These are phyloP conservation scores for Solenodon paradoxus DNA, from an alignment of 2,113 vertebrate species.

Conservation along the genomic window DNA sequence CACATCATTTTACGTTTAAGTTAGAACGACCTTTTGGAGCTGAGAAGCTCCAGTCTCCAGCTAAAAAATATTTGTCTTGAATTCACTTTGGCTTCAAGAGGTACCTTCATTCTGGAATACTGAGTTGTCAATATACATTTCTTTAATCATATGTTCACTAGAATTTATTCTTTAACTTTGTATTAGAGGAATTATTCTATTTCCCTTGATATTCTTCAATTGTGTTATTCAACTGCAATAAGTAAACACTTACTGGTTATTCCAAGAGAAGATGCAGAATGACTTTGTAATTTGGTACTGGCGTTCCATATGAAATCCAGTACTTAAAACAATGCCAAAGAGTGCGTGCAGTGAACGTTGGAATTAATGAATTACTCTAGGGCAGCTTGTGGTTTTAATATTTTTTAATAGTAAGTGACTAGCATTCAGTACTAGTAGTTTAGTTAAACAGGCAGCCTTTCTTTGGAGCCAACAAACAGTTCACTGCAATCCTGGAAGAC, in stretches of 20 bases:
- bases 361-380: constrained; percentile 36
- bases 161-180: not conserved
- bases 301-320: not conserved
- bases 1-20: not conserved
- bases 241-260: not conserved
- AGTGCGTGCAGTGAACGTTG: not conserved
- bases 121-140: not conserved
- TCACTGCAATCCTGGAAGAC: constrained; percentile 57
- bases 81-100: not conserved
- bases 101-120: not conserved
- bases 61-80: not conserved
- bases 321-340: not conserved
- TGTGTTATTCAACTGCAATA: not conserved
- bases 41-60: not conserved
- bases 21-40: not conserved
- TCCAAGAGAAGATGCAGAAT: not conserved
- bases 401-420: constrained; percentile 49
- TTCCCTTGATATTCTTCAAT: not conserved
- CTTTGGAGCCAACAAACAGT: constrained; percentile 54
- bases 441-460: constrained; percentile 39
- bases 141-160: not conserved
- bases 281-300: not conserved
- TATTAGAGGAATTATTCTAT: not conserved
- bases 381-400: not conserved
- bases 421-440: constrained; percentile 35